Conservation (phyloP, 2,888 invertebrate species). For the Drosophila meridionalis region DNA sequence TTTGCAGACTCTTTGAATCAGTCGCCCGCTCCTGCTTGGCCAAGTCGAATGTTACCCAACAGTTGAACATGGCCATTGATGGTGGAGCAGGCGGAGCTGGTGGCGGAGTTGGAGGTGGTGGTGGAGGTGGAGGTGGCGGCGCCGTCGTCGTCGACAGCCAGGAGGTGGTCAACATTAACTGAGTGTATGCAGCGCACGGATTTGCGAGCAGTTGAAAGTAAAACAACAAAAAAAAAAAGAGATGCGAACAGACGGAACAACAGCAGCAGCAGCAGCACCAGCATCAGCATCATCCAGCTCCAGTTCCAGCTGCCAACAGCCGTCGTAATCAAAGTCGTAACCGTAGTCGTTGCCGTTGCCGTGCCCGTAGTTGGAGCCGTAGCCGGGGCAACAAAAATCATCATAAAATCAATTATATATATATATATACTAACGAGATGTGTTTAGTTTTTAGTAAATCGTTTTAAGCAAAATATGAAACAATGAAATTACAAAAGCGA, state of each 20-base stretch:
- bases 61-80: constrained; percentile 83
- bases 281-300: neutral
- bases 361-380: constrained; percentile 25
- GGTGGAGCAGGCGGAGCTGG: constrained; percentile 37
- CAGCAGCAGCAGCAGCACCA: constrained; percentile 35
- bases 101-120: neutral
- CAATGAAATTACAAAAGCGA: constrained; percentile 43
- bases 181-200: constrained; percentile 47
- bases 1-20: constrained; percentile 94
- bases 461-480: constrained; percentile 73
- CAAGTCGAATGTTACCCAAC: constrained; percentile 88
- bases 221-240: neutral
- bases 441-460: constrained; percentile 71
- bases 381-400: constrained; percentile 21
- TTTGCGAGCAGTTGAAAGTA: constrained; percentile 41
- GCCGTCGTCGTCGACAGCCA: constrained; percentile 74
- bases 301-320: neutral
- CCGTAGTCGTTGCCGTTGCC: constrained; percentile 20
- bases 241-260: constrained; percentile 12
- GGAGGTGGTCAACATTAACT: constrained; percentile 83
- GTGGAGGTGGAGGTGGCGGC: constrained; percentile 2
- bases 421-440: constrained; percentile 56
- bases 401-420: constrained; percentile 53
- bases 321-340: constrained; percentile 1
- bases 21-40: constrained; percentile 98